Evolutionary conservation across 1,140 invertebrate genomes (phyloP).

Genomic region (Eupeodes corollae): DNA sequence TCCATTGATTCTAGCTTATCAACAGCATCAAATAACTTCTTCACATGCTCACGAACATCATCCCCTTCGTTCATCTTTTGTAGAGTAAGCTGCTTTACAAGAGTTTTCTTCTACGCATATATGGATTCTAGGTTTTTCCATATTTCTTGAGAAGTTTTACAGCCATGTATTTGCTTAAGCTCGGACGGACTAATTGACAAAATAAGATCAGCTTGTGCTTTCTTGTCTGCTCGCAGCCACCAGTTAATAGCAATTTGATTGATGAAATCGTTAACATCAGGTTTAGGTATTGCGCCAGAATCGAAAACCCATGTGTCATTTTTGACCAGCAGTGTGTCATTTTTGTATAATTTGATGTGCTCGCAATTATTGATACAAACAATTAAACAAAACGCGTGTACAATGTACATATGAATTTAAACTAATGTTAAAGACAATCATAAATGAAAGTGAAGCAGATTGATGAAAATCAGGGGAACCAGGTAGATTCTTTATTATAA

Average conservation of each 20-base stretch:
- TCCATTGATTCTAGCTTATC: too few relatives aligned
- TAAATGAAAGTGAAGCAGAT: too few relatives aligned
- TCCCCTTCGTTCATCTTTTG: slow-evolving; percentile 3
- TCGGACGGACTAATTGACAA: too few relatives aligned
- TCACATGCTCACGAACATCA: too few relatives aligned
- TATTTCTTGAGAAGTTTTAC: slow-evolving; percentile 11
- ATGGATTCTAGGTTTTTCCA: slow-evolving; percentile 13
- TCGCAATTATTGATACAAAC: background rate
- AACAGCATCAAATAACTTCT: too few relatives aligned
- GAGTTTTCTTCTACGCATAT: slow-evolving; percentile 15
- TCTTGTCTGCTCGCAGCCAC: slow-evolving; percentile 9
- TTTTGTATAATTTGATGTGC: background rate
- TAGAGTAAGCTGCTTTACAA: slow-evolving; percentile 16
- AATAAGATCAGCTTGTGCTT: slow-evolving; percentile 13
- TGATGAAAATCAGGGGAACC: too few relatives aligned
- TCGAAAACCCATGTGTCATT: slow-evolving; percentile 17
- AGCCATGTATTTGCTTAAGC: slow-evolving; percentile 10
- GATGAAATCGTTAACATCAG: background rate
- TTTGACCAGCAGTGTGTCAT: slow-evolving; percentile 14
- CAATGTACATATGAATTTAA: too few relatives aligned
- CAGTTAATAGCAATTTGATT: too few relatives aligned
- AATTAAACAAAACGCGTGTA: too few relatives aligned
- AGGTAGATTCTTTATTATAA: too few relatives aligned
- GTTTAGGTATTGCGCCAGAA: slow-evolving; percentile 4
- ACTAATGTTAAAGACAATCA: background rate